Conservation (phyloP, 2,888 invertebrate genomes). For the Nasonovia ribisnigri region DNA sequence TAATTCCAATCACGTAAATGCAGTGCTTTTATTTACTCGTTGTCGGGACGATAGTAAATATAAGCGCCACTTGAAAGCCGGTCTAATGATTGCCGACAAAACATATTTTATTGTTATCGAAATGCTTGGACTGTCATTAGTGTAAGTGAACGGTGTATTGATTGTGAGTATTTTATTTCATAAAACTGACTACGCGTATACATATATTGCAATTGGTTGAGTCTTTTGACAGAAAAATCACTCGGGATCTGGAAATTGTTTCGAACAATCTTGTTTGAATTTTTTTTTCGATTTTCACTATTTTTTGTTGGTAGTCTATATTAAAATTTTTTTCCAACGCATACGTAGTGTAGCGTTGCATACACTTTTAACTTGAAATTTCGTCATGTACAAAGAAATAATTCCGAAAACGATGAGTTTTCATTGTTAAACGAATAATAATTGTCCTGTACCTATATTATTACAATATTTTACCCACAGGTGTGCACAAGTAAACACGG, state of each 20-base stretch:
- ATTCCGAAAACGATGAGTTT: too few relatives aligned
- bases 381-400: too few relatives aligned
- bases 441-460: background rate
- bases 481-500: background rate
- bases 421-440: too few relatives aligned
- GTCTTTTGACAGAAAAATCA: background rate
- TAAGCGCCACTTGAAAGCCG: background rate
- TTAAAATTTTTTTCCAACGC: background rate
- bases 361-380: background rate
- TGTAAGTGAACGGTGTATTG: background rate
- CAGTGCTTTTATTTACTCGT: background rate
- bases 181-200: background rate
- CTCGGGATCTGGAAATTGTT: background rate
- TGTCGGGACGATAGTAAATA: background rate
- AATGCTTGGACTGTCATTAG: background rate
- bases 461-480: background rate
- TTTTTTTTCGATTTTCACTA: background rate
- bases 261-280: background rate
- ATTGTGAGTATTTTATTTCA: background rate
- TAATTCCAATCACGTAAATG: background rate
- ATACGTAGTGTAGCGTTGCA: background rate
- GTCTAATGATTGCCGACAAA: background rate
- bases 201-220: background rate
- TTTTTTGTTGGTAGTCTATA: background rate
- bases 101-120: background rate